Conservation (phyloP, 2,113 vertebrate genomes). For the Heliornis fulica region DNA sequence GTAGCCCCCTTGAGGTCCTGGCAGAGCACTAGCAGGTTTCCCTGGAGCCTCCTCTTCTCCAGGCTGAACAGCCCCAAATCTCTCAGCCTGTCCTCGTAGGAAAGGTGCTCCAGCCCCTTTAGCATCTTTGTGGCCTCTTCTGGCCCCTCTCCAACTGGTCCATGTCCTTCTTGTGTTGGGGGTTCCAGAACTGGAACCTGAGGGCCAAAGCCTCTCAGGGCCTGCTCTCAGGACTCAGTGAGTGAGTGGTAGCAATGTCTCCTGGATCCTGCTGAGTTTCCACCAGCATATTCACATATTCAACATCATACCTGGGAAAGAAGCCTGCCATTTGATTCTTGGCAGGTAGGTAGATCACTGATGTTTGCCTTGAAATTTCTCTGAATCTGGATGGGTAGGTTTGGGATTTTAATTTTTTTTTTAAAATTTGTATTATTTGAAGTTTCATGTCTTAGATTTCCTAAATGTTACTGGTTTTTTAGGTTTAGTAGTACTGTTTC, state of each 20-base stretch:
- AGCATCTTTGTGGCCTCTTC: no score
- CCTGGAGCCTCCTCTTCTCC: no score
- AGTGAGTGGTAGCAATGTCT: not conserved
- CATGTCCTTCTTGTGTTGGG: no score
- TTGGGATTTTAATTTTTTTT: not conserved
- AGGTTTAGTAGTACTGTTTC: not conserved
- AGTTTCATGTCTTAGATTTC: not conserved
- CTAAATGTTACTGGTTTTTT: fast-evolving
- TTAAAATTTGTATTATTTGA: not conserved
- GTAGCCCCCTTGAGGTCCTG: no score
- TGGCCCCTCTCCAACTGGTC: no score
- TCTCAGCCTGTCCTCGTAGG: no score
- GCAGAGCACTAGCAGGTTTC: no score
- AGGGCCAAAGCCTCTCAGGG: not conserved
- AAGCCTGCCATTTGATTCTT: not conserved
- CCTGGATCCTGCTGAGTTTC: not conserved
- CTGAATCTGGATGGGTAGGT: not conserved
- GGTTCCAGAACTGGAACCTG: no score
- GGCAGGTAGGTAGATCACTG: not conserved
- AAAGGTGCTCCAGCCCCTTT: no score
- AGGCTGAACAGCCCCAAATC: no score
- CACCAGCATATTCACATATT: not conserved
- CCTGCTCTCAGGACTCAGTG: not conserved
- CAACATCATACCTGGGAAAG: not conserved
- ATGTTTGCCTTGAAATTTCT: not conserved